Conservation (phyloP, 2,113 vertebrate species). For the Scytalopus superciliaris region DNA sequence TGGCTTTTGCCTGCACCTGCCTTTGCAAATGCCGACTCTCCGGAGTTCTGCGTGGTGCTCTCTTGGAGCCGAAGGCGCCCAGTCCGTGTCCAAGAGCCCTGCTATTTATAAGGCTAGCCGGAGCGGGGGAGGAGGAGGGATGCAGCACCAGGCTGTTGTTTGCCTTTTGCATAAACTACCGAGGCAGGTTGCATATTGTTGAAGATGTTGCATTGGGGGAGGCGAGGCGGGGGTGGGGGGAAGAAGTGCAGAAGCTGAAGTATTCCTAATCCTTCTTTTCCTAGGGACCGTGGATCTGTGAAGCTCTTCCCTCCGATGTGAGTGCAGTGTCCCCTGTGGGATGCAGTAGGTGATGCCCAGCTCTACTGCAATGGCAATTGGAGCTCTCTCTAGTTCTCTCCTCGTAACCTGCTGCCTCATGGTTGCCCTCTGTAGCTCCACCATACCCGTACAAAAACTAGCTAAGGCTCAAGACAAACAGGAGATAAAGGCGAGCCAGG, state of each 20-base stretch:
- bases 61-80: neutral
- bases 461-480: conserved; percentile 75
- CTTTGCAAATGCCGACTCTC: neutral
- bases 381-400: conserved; percentile 82
- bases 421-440: conserved; percentile 84
- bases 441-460: conserved; percentile 82
- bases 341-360: conserved; percentile 89
- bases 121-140: neutral
- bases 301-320: conserved; percentile 79
- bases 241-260: conserved; percentile 30
- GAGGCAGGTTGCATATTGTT: conserved; percentile 25
- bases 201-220: neutral
- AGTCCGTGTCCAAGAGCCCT: neutral
- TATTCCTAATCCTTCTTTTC: conserved; percentile 66
- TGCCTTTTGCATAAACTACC: conserved; percentile 19
- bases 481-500: conserved; percentile 75
- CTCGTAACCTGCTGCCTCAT: conserved; percentile 90
- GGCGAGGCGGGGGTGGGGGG: neutral
- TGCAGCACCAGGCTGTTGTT: conserved; percentile 15
- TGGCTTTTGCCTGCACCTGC: neutral
- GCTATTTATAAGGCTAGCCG: conserved; percentile 21
- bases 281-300: conserved; percentile 67
- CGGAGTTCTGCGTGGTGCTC: neutral
- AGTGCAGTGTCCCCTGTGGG: conserved; percentile 84
- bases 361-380: conserved; percentile 90